Percentiles rank a stretch among this genome's conserved stretches.
Evolutionary conservation across 2,113 vertebrate genomes (phyloP).

Genomic region (Seriola rivoliana): DNA sequence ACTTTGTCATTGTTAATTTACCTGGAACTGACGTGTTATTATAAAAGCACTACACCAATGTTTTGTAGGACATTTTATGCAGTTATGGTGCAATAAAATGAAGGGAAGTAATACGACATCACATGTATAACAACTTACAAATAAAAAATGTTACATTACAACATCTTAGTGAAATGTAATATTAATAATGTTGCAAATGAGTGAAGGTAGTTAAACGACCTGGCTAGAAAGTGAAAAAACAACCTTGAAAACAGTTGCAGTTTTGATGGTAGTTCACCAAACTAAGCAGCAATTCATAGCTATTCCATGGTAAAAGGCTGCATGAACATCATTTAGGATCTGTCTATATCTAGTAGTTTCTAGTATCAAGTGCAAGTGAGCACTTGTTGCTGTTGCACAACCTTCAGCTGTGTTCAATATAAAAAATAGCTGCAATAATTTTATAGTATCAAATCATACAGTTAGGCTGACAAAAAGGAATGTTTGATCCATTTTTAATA

Average conservation of each 20-base stretch:
- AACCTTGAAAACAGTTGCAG: neutral
- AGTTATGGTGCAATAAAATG: neutral
- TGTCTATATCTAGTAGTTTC: neutral
- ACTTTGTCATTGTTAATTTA: conserved; percentile 13
- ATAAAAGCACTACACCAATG: neutral
- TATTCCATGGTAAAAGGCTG: neutral
- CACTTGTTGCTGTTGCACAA: conserved; percentile 22
- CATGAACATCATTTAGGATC: neutral
- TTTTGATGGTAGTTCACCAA: neutral
- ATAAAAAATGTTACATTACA: neutral
- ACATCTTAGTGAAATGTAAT: neutral
- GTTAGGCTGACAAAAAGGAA: conserved; percentile 1
- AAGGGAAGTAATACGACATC: neutral
- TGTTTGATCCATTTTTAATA: conserved; percentile 18
- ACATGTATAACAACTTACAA: neutral
- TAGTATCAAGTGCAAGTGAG: neutral
- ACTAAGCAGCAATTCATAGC: neutral
- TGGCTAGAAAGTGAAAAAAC: neutral
- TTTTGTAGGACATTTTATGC: neutral
- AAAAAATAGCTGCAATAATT: conserved; percentile 3
- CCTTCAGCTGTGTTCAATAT: conserved; percentile 9
- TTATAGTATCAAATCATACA: conserved; percentile 9
- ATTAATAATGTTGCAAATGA: conserved; percentile 2
- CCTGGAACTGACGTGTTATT: neutral
- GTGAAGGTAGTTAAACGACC: neutral